phyloP scores from a whole-genome alignment of 2,888 invertebrate species.

The Drosophila atroscutellata region DNA sequence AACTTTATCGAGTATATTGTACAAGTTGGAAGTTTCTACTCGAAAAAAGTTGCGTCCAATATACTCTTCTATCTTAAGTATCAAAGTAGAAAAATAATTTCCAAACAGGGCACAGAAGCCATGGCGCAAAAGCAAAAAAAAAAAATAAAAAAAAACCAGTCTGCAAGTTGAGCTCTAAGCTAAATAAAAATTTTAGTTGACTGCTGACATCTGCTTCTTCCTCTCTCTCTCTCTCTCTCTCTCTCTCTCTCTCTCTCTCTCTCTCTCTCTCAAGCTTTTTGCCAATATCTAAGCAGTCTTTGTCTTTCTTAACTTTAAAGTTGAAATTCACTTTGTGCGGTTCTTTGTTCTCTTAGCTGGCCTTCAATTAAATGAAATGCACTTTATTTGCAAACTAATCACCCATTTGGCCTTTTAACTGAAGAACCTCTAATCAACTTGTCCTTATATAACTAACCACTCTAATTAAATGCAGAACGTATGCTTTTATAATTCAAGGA shows the following conservation, averaged over 20 bases:
- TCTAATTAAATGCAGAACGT: slow-evolving; percentile 33
- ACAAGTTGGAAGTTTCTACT: background rate
- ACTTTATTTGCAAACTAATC: background rate
- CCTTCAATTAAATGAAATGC: background rate
- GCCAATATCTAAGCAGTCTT: background rate
- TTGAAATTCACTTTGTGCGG: background rate
- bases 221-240: background rate
- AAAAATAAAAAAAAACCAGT: background rate
- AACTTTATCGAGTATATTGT: background rate
- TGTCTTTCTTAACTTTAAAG: background rate
- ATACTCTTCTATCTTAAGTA: background rate
- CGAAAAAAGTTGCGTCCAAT: background rate
- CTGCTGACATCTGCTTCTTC: background rate
- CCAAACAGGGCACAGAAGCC: background rate
- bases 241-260: background rate
- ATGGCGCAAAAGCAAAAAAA: background rate
- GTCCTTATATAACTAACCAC: slow-evolving; percentile 14
- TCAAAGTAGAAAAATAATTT: background rate
- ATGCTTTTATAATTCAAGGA: slow-evolving; percentile 7
- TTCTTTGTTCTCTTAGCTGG: background rate
- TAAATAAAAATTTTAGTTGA: background rate
- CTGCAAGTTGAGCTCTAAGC: background rate
- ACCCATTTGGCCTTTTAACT: background rate
- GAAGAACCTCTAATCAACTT: slow-evolving; percentile 5
- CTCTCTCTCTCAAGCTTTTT: background rate